Base-by-base conservation (phyloP, 1,140 invertebrate genomes). In the Pseudomyrmex cubaensis region DNA sequence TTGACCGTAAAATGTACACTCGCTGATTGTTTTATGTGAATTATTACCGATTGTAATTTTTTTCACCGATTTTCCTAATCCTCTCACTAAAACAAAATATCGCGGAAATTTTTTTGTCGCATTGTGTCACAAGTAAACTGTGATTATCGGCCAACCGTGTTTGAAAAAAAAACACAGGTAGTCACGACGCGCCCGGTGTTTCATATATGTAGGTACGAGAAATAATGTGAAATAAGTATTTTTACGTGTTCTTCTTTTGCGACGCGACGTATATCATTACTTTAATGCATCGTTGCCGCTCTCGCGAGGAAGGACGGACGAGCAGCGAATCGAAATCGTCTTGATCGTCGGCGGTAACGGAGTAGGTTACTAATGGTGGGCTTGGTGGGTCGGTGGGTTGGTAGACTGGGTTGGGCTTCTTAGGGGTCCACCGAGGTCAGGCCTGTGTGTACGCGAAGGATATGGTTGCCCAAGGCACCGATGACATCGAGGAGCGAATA, bases 401-500 rank as follows among this genome's bases (percentile, higher is more conserved):
- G 84, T 89, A 76, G 87, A 89, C 87, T 91, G 93, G 92, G 91
- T 90, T 93, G 92, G 92, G 91, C 92, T 91, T 92, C 91, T 90
- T 90, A 88, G 91, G 91, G 93, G 93, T 94, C 92, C 90, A 92
- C 90, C 85, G 93, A 93, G 93, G 93, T 94, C 92, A 94, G 90
- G 86, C 35, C 35, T 35, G 35, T 69, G 85, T 90, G 82, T 86
- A 66, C 87, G 75, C 89, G 91, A 89, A 89, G 92, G 91, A 92
- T 91, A 92, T 91, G 91, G 88, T 92, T 88, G 93, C 93, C 92
- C 85, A 87, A 90, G 93, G 93, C 93, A 91, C 86, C 92, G 90
- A 90, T 92, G 93, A 94, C 93, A 94, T 94, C 93, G 91, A 93
- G 90, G 89, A 93, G 91, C 93, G 90, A 93, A 93, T 92, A 92